Evolutionary conservation across 2,888 invertebrate species (phyloP), one percentile per base, ranked within the genome.

Genomic region (Plusia festucae): DNA sequence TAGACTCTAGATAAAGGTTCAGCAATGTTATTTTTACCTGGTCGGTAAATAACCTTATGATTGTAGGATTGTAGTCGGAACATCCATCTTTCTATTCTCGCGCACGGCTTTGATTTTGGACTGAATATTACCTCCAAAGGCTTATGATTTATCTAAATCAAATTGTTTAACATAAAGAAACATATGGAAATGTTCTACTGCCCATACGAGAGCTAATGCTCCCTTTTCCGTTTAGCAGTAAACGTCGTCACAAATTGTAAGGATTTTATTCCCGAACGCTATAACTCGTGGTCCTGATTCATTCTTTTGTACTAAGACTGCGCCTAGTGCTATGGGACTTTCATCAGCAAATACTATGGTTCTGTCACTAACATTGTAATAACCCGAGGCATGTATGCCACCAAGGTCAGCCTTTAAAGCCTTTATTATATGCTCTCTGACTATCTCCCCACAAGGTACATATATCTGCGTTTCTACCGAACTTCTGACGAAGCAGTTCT

Each of bases 271-370:
- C 0, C 84, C 84, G 61, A 51, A 86, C 0, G 81, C 84, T n/a
- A 83, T 83, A 8, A 83, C n/a, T n/a, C n/a, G n/a, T n/a, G n/a
- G n/a, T n/a, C n/a, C n/a, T n/a, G n/a, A n/a, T n/a, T n/a, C n/a
- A 18, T 68, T 52, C 1, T 9, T 40, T 20, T 76, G 76, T 0
- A 71, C 44, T 6, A 77, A 53, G 8, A 81, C 60, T 13, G 75
- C 70, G 0, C 79, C 81, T 13, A 81, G 40, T 0, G 74, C 82
- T 0, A 80, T 75, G 2, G 79, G 81, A 44, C 79, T 81, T n/a
- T 79, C 79, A 59, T 80, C 81, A 1, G 81, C 79, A n/a, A 81
- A 58, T 0, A 80, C 76, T 27, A 66, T 53, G 0, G 80, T 81
- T 11, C 64, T 59, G 32, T 82, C 82, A 0, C 63, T 56, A 0